Conservation (phyloP, 2,113 vertebrate species). For the Sigmodon hispidus region DNA sequence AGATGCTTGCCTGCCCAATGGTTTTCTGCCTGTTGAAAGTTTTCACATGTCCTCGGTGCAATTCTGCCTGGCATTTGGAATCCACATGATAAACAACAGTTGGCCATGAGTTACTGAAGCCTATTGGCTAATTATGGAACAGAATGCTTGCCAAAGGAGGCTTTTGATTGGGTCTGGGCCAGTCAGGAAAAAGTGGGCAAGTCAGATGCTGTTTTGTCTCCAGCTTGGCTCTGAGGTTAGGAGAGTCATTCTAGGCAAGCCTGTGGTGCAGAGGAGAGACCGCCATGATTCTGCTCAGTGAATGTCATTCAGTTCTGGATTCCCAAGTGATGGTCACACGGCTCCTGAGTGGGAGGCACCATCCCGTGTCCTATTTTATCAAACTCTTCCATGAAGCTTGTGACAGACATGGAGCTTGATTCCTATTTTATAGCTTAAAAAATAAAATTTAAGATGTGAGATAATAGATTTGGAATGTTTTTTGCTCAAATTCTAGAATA, state of each 20-base stretch:
- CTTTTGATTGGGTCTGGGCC: neutral
- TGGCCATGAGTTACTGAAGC: neutral
- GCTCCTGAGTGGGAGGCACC: neutral
- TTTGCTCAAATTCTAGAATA: neutral
- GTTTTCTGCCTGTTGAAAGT: neutral
- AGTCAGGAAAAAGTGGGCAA: neutral
- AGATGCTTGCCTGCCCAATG: neutral
- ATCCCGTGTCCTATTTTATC: neutral
- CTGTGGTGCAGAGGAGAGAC: neutral
- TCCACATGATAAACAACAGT: neutral
- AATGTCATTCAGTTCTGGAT: neutral
- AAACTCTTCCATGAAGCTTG: neutral
- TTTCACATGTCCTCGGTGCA: neutral
- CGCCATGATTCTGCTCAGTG: neutral
- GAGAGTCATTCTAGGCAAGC: neutral
- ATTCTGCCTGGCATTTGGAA: constrained; percentile 46
- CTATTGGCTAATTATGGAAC: neutral
- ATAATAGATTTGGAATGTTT: neutral
- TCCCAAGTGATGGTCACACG: neutral
- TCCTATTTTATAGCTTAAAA: neutral
- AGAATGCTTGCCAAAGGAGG: neutral
- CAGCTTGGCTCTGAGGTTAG: neutral
- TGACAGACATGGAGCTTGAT: neutral
- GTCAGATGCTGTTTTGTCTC: neutral
- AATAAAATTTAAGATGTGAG: neutral